Evolutionary conservation across 2,113 vertebrate genomes (phyloP).

Genomic region (Anser cygnoides): DNA sequence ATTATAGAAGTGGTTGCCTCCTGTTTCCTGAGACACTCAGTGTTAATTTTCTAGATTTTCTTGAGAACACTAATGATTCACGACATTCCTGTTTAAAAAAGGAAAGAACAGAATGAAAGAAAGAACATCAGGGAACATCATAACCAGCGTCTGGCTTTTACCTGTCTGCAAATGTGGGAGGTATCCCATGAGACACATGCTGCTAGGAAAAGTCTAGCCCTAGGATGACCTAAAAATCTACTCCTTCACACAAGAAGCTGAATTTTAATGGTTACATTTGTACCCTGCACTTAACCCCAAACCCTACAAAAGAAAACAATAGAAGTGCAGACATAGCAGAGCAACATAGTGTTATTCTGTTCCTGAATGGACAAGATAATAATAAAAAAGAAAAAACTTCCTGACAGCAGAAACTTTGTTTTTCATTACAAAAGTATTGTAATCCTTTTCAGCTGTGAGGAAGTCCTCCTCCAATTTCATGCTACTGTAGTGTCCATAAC

Average conservation of each 20-base stretch:
- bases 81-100: not conserved
- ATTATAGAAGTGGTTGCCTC: not conserved
- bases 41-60: not conserved
- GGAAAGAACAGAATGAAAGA: not conserved
- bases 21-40: not conserved
- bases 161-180: not conserved
- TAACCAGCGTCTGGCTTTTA: not conserved
- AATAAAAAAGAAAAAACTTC: not conserved
- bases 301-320: not conserved
- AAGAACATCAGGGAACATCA: not conserved
- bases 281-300: not conserved
- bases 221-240: not conserved
- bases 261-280: not conserved
- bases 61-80: not conserved
- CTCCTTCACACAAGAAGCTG: not conserved
- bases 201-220: not conserved
- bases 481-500: conserved; percentile 59
- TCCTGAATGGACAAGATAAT: not conserved
- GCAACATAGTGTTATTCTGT: not conserved
- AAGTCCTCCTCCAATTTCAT: conserved; percentile 70
- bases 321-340: not conserved
- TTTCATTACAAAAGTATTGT: conserved; percentile 39
- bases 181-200: rapidly evolving
- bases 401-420: not conserved
- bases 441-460: conserved; percentile 52